Conservation (phyloP, 2,888 invertebrate species). For the Adineta ricciae region DNA sequence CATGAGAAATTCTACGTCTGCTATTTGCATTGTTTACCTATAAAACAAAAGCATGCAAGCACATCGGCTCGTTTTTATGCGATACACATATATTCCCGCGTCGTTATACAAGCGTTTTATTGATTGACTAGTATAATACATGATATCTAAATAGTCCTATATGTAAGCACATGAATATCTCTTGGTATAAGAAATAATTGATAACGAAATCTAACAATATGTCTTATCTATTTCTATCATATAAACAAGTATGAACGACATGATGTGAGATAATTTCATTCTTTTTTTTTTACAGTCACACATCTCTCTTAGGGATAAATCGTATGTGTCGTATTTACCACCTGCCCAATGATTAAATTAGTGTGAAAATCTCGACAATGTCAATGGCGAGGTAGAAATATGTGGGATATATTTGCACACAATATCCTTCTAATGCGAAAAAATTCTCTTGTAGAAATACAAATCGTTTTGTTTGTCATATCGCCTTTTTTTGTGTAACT, state of each 20-base stretch:
- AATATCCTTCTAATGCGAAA: too few species aligned
- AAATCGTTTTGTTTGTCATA: too few species aligned
- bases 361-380: not conserved
- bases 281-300: not conserved
- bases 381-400: not conserved
- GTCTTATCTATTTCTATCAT: not conserved
- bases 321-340: not conserved
- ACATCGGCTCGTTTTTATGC: not conserved
- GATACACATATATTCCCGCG: not conserved
- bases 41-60: conserved; percentile 1
- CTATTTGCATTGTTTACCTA: not conserved
- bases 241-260: not conserved
- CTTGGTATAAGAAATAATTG: not conserved
- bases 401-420: too few species aligned
- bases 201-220: not conserved
- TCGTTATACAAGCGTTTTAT: not conserved
- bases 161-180: not conserved
- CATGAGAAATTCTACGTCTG: conserved; percentile 1
- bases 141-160: not conserved
- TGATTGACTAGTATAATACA: not conserved
- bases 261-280: not conserved
- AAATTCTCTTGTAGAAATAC: not conserved
- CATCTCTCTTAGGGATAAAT: not conserved
- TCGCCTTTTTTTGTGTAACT: too few species aligned
- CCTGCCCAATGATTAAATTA: not conserved